These are phyloP conservation scores for Strongylocentrotus purpuratus DNA, from an alignment of 35 echinoderm and acorn worm species.

Conservation along the genomic window DNA sequence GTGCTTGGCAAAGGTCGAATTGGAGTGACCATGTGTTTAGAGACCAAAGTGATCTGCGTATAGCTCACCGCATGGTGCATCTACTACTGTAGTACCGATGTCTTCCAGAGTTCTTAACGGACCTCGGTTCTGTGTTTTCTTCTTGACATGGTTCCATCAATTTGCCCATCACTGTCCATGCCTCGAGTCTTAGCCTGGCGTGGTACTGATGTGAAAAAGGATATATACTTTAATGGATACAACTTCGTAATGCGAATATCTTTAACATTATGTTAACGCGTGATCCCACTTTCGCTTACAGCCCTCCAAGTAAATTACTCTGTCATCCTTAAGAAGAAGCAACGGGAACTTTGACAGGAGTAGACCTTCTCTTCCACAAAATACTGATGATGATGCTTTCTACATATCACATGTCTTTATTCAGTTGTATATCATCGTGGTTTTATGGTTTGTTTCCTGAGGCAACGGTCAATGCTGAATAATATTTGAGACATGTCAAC, in stretches of 20 bases:
- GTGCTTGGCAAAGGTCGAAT: background rate
- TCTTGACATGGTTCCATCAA: background rate
- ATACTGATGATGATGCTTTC: no score
- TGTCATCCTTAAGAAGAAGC: no score
- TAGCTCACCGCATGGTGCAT: background rate
- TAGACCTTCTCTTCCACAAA: no score
- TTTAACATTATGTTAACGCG: background rate
- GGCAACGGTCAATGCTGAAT: no score
- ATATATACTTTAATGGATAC: background rate
- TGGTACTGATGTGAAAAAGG: background rate
- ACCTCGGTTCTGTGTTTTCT: background rate
- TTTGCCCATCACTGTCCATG: background rate
- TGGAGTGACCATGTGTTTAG: background rate
- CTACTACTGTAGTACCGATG: background rate
- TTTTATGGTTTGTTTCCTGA: no score
- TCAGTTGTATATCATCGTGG: no score
- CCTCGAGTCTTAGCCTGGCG: background rate
- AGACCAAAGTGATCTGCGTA: background rate
- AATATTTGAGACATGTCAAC: no score
- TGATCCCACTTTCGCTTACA: no score
- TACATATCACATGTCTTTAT: no score
- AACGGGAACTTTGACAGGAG: no score
- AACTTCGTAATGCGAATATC: background rate
- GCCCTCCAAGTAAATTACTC: no score
- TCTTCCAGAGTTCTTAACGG: background rate